Base-by-base conservation (phyloP, 2,888 invertebrate species). In the Linnaemya tessellans region DNA sequence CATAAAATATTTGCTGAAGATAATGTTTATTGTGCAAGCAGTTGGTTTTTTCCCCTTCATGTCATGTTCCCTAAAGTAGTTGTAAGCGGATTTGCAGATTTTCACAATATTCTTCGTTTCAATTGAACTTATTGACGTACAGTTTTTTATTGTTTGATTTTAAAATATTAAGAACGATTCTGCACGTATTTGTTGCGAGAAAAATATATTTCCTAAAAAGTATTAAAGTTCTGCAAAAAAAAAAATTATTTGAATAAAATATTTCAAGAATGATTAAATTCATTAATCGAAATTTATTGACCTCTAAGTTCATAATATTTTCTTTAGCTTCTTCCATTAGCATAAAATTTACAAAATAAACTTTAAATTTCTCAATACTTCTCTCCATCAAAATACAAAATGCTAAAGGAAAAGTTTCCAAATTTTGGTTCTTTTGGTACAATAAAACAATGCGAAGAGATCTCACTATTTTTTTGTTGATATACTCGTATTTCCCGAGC, bases 11-110 rank as follows among this genome's bases (percentile, higher is more conserved):
- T 64, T 54, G 30, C 56, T 56, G n/a, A 41, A 75, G 62, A 74
- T 62, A 74, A 54, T 43, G 38, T 56, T 75, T 75, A n/a, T 65
- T 74, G 46, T 35, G 35, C 18, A 56, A 25, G 18, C 3, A 15
- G 15, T 46, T n/a, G n/a, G 2, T 38, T 70, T 67, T 18, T 35
- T 58, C 4, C 18, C 15, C 5, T 20, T 62, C 41, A 43, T 58
- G 25, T 41, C 58, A 11, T 30, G 25, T 58, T 71, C 20, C n/a
- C 4, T 22, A 54, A 43, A 71, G 25, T 58, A 58, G 58, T 58
- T 71, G 43, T 71, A 65, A 56, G 75, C 54, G 65, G 65, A 75
- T 65, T 65, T 75, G 15, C 38, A 43, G 75, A 75, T 65, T 65
- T 75, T 65, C 56, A 51, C 54, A 65, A 54, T 65, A 10, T 22